Evolutionary conservation across 2,888 invertebrate genomes (phyloP).

Genomic region (Drosophila robusta): DNA sequence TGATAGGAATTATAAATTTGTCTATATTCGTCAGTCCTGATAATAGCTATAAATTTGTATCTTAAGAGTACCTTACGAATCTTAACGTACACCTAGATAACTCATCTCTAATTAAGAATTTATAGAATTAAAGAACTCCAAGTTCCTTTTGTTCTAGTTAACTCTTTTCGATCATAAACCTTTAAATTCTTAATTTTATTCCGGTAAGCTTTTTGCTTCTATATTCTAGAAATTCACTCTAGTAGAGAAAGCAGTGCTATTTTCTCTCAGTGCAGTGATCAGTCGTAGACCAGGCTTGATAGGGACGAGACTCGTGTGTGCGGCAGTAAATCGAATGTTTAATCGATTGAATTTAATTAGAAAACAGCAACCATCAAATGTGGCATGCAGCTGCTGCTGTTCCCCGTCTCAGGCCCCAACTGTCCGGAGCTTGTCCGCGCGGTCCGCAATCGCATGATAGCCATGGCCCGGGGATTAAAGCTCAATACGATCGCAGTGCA

Average conservation of each 20-base stretch:
- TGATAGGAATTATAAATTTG: too few species aligned
- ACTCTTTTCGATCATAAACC: too few species aligned
- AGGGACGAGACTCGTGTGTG: constrained; percentile 44
- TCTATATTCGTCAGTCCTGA: too few species aligned
- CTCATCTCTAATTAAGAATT: too few species aligned
- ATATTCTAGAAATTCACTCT: too few species aligned
- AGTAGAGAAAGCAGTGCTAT: not conserved
- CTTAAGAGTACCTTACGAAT: too few species aligned
- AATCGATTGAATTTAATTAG: constrained; percentile 84
- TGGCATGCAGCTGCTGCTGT: constrained; percentile 54
- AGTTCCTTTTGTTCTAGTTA: too few species aligned
- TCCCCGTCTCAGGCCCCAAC: constrained; percentile 33
- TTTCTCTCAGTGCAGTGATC: constrained; percentile 1
- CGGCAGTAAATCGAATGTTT: constrained; percentile 81
- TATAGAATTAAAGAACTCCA: too few species aligned
- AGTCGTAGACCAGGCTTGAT: not conserved
- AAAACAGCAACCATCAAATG: constrained; percentile 65
- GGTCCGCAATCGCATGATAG: constrained; percentile 67
- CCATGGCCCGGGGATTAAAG: constrained; percentile 58
- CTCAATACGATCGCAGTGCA: constrained; percentile 68
- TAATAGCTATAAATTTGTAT: too few species aligned
- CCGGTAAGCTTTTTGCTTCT: too few species aligned
- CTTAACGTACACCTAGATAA: too few species aligned
- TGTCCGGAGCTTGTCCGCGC: constrained; percentile 34
- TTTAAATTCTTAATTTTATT: too few species aligned